Percentiles rank a stretch among this genome's conserved stretches.
phyloP scores from a whole-genome alignment of 2,113 vertebrate species.

The Petroica traversi region DNA sequence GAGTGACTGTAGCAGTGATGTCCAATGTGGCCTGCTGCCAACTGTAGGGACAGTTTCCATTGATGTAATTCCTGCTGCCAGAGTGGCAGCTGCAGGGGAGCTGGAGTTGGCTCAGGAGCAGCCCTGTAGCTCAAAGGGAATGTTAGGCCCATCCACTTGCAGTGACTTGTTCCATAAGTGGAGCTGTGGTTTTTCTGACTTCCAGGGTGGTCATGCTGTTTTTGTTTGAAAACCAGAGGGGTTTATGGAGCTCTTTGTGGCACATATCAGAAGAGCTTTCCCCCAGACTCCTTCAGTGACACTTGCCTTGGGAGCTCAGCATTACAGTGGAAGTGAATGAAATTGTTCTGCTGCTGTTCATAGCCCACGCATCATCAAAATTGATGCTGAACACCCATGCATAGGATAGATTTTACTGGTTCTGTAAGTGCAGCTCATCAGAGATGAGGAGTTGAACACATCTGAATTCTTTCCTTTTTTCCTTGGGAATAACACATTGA shows the following conservation, averaged over 20 bases:
- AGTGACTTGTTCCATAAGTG: accelerated
- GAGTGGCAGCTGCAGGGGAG: background rate
- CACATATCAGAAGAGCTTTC: background rate
- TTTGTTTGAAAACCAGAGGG: background rate
- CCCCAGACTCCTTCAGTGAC: background rate
- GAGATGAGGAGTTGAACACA: background rate
- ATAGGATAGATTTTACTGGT: background rate
- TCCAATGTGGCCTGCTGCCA: background rate
- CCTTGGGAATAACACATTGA: background rate
- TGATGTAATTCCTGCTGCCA: background rate
- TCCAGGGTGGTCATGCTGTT: accelerated
- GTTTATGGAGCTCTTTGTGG: background rate
- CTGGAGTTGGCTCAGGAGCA: accelerated
- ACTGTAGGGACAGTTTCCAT: background rate
- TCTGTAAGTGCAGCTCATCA: background rate
- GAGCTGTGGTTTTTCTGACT: background rate
- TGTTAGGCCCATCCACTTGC: background rate
- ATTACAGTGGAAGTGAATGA: background rate
- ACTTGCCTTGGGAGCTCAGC: background rate
- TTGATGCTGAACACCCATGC: accelerated
- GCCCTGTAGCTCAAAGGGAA: background rate
- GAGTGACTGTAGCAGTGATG: background rate
- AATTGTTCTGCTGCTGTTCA: background rate
- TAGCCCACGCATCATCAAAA: background rate
- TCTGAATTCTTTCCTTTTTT: background rate